phyloP scores from a whole-genome alignment of 2,888 invertebrate genomes.

The Dicyrtomina minuta region DNA sequence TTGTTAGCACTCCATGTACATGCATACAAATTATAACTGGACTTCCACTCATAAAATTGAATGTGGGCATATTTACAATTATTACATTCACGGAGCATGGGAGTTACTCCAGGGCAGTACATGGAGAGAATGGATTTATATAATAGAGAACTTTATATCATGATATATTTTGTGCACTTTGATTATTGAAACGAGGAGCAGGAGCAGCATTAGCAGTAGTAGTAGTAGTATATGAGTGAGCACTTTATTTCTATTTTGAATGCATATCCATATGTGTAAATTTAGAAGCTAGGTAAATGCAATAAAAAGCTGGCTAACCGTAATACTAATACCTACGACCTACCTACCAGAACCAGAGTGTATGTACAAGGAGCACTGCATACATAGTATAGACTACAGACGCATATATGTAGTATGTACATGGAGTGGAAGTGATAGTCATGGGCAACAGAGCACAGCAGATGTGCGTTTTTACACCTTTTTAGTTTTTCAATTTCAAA shows the following conservation, averaged over 20 bases:
- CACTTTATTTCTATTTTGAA: background rate
- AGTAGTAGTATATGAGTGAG: background rate
- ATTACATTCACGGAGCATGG: no score
- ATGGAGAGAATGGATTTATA: background rate
- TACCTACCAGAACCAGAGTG: no score
- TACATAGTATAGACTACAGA: background rate
- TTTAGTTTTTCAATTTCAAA: conserved; percentile 38
- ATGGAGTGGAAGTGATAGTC: background rate
- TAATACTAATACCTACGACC: no score
- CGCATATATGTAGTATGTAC: background rate
- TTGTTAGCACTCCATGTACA: background rate
- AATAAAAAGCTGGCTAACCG: no score
- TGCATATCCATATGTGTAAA: no score
- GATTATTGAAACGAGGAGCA: background rate
- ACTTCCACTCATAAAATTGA: background rate
- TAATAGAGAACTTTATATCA: background rate
- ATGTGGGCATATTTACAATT: no score
- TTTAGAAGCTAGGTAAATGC: no score
- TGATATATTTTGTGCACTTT: no score
- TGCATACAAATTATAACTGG: no score
- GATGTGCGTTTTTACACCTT: conserved; percentile 40
- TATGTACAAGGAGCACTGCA: no score
- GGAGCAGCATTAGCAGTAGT: no score
- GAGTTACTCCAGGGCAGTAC: background rate
- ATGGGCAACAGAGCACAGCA: conserved; percentile 23